Evolutionary conservation across 2,113 vertebrate genomes (phyloP), one percentile per base, ranked within the genome.

Genomic region (Cettia cetti): DNA sequence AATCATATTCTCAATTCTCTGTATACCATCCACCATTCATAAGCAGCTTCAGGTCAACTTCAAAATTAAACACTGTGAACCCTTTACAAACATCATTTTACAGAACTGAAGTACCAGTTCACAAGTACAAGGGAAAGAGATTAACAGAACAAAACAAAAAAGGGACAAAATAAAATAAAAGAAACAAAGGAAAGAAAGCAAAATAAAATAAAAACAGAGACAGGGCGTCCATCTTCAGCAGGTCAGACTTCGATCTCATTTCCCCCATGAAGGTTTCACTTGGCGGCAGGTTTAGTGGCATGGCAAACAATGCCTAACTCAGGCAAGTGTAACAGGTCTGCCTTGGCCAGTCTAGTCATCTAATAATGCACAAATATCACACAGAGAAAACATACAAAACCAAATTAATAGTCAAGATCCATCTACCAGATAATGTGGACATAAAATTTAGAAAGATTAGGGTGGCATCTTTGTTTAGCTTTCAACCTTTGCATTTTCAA

Each of bases 331-430:
- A 99, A 99, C 99, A 99, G 99, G 99, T 99, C 99, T 99, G 99
- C 98, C 99, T 99, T 99, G 99, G 99, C 99, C 99, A 99, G 98
- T 99, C 99, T 99, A 99, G 99, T 99, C 99, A 99, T 99, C 99
- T 99, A 99, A 99, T 99, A 98, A 99, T 99, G 99, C 99, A 99
- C 99, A 99, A 98, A 99, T 99, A 99, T 99, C 99, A 99, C 99
- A 99, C 99, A 99, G 99, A 99, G 99, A 99, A 99, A 99, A 99
- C 99, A 99, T 61, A 61, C 59, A 61, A 61, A 61, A 61, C 59
- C 59, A 61, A 61, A 61, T 61, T 61, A 61, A 61, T 61, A 61
- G 59, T 61, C 59, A 61, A 61, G 59, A 61, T 61, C 59, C 59
- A 61, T 61, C 59, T 61, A 98, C 98, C 96, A 99, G 98, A 98